Evolutionary conservation across 2,888 invertebrate genomes (phyloP).

Genomic region (Dastarcus helophoroides): DNA sequence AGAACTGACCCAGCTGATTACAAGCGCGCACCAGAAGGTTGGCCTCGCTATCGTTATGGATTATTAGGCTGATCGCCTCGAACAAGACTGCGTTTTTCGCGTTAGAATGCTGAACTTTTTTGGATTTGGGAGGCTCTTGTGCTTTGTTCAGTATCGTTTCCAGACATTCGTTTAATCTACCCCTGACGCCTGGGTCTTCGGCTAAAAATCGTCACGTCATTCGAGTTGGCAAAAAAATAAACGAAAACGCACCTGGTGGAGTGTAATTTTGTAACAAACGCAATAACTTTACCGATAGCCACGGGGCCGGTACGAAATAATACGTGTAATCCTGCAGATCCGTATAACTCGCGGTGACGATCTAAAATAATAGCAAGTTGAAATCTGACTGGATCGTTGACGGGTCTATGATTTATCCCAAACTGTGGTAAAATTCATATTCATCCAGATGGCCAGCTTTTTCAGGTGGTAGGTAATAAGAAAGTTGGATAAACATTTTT

Average conservation of each 20-base stretch:
- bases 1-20: slow-evolving; percentile 96
- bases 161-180: slow-evolving; percentile 91
- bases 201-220: too few relatives aligned
- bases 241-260: slow-evolving; percentile 59
- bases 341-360: slow-evolving; percentile 97
- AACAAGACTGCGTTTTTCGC: slow-evolving; percentile 99
- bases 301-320: slow-evolving; percentile 99
- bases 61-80: slow-evolving; percentile 98
- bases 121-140: slow-evolving; percentile 98
- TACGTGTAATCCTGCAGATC: slow-evolving; percentile 99
- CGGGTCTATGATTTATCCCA: too few relatives aligned
- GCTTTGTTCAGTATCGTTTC: slow-evolving; percentile 98
- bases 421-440: too few relatives aligned
- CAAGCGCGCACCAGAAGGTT: slow-evolving; percentile 94
- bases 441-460: too few relatives aligned
- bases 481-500: too few relatives aligned
- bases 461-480: too few relatives aligned
- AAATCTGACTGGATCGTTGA: not conserved
- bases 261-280: slow-evolving; percentile 96
- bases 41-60: slow-evolving; percentile 97
- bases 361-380: slow-evolving; percentile 44
- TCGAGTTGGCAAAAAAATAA: too few relatives aligned
- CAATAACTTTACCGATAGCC: slow-evolving; percentile 96
- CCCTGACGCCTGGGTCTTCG: slow-evolving; percentile 93
- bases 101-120: slow-evolving; percentile 99